Base-by-base conservation (phyloP, 2,888 invertebrate genomes). In the Nymphalis polychloros region DNA sequence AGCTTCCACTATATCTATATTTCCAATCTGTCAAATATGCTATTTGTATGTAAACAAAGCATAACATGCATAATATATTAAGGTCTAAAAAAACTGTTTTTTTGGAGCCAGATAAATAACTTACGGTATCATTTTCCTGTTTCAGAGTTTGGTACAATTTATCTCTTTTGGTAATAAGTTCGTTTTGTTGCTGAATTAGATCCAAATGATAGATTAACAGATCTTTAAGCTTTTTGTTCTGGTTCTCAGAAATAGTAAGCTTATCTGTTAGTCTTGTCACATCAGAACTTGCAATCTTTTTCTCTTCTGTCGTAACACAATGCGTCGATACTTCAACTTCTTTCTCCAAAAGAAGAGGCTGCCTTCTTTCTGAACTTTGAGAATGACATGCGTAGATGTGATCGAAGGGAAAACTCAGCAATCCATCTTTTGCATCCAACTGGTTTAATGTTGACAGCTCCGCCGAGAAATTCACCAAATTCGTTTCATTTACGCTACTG, bases 171-270 rank as follows among this genome's bases (percentile, higher is more conserved):
- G 95, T 93, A 73, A 98, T 94, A 78, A 96, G 94, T 81, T 97
- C 97, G 80, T 97, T 97, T 88, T 98, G 97, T 87, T 97, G 97
- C 85, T 97, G 97, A 83, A 98, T 97, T 72, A 98, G 92, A 86
- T 98, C 97, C 79, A 98, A 92, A 85, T 98, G 97, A 75, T 96
- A 93, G 69, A 97, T 90, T 73, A 97, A 90, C 82, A 98, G 94
- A 75, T 96, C 96, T 88, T 97, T 97, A 63, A 96, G 91, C 79
- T 94, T 94, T 83, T 93, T 94, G 85, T 95, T 95, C 89, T 96
- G 95, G 80, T 64, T 70, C 68, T 87, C 87, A 67, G 85, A 78
- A 7, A 81, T 88, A 79, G 86, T 88, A 78, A 93, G 84, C 77
- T 82, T 88, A 76, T 89, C 83, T 31, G 82, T 78, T 6, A 87